Evolutionary conservation across 2,888 invertebrate genomes (phyloP).

Genomic region (Eledone cirrhosa): DNA sequence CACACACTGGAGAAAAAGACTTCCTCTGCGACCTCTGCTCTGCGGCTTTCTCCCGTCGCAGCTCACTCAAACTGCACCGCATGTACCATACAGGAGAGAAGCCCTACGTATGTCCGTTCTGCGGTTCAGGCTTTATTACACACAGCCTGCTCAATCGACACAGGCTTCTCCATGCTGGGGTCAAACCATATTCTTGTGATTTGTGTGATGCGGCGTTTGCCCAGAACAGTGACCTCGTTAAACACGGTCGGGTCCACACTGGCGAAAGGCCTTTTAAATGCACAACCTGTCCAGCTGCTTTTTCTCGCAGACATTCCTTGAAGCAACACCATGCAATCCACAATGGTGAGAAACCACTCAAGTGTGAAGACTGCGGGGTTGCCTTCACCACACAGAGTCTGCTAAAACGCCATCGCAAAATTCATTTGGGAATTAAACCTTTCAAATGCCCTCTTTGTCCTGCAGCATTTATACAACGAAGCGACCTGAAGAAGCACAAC

Average conservation of each 20-base stretch:
- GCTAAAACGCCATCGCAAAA: neutral
- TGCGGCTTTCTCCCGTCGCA: constrained; percentile 11
- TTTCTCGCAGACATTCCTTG: constrained; percentile 4
- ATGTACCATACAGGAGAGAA: constrained; percentile 44
- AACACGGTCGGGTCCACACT: constrained; percentile 9
- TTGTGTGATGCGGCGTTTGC: neutral
- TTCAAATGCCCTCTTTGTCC: constrained; percentile 3
- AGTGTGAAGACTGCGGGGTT: constrained; percentile 5
- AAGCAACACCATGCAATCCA: constrained; percentile 9
- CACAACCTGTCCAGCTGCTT: neutral
- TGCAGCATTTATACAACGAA: constrained; percentile 21
- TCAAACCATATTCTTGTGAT: neutral
- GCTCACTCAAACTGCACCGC: constrained; percentile 4
- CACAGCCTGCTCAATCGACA: constrained; percentile 7
- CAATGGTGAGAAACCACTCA: constrained; percentile 2
- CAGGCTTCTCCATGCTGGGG: neutral
- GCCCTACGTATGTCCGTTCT: constrained; percentile 83
- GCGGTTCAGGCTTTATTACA: constrained; percentile 91
- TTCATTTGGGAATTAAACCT: constrained; percentile 16
- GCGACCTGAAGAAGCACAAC: constrained; percentile 20
- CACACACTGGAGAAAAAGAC: constrained; percentile 21
- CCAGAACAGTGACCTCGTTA: constrained; percentile 3
- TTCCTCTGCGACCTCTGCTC: constrained; percentile 10
- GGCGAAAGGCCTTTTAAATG: constrained; percentile 5
- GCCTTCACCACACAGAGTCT: neutral